Percentiles rank a stretch among this genome's conserved stretches.
phyloP scores from a whole-genome alignment of 2,113 vertebrate genomes.

The Petrocephalus microphthalmus region DNA sequence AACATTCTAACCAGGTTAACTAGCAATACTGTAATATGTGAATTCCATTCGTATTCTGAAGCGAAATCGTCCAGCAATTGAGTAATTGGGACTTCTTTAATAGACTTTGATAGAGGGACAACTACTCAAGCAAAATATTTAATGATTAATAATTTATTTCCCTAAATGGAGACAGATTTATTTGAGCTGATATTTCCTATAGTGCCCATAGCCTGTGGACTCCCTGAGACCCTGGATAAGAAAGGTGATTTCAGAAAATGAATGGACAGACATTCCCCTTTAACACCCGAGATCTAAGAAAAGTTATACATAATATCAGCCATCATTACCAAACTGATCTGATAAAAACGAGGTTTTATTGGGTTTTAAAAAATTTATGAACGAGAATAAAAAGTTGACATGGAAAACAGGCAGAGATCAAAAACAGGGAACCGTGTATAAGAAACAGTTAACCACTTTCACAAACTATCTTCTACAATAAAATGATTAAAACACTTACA shows the following conservation, averaged over 20 bases:
- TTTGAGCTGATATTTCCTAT: no score
- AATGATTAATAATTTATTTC: no score
- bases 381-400: background rate
- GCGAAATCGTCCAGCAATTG: no score
- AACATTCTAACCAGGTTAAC: no score
- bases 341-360: background rate
- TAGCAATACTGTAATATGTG: no score
- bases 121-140: no score
- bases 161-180: no score
- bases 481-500: constrained; percentile 50
- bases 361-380: background rate
- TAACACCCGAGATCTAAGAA: background rate
- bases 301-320: background rate
- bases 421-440: constrained; percentile 18
- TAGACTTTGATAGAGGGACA: no score
- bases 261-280: background rate
- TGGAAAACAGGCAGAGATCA: background rate
- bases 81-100: no score
- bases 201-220: no score
- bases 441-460: constrained; percentile 28
- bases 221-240: no score
- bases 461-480: constrained; percentile 36
- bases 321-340: background rate
- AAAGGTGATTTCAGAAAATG: background rate
- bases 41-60: no score